phyloP scores from a whole-genome alignment of 2,888 invertebrate genomes.

The Drosophila longiperda region DNA sequence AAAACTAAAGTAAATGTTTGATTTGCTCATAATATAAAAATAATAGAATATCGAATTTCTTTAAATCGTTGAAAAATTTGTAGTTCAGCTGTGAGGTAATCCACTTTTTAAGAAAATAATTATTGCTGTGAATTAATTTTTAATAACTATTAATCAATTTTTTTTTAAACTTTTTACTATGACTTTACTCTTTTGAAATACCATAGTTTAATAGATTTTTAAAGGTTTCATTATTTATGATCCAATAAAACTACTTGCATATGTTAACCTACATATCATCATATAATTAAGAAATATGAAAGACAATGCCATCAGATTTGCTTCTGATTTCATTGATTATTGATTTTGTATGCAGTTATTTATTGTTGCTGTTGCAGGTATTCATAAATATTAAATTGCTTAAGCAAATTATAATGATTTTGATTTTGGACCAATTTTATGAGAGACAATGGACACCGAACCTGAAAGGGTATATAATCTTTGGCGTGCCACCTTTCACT shows the following conservation, averaged over 20 bases:
- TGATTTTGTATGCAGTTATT: slow-evolving; percentile 10
- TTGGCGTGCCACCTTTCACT: neutral
- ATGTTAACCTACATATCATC: slow-evolving; percentile 19
- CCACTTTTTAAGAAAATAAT: neutral
- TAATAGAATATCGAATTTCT: neutral
- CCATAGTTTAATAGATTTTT: neutral
- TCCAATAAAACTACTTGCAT: slow-evolving; percentile 28
- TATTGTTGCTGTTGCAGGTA: slow-evolving; percentile 12
- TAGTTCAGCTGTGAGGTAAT: neutral
- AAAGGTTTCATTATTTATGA: slow-evolving; percentile 12
- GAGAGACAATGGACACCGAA: neutral
- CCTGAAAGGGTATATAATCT: neutral
- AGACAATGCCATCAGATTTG: slow-evolving; percentile 14
- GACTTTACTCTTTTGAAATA: neutral
- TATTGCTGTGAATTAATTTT: neutral
- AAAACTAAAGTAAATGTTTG: neutral
- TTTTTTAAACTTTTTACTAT: neutral
- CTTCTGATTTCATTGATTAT: slow-evolving; percentile 25
- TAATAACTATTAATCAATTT: neutral
- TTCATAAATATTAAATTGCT: slow-evolving; percentile 18
- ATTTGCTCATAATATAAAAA: neutral
- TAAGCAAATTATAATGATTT: neutral
- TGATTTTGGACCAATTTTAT: neutral
- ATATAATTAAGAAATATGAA: slow-evolving; percentile 27
- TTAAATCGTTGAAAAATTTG: neutral